phyloP scores from a whole-genome alignment of 2,888 invertebrate species.

The Pterobdella sp. region DNA sequence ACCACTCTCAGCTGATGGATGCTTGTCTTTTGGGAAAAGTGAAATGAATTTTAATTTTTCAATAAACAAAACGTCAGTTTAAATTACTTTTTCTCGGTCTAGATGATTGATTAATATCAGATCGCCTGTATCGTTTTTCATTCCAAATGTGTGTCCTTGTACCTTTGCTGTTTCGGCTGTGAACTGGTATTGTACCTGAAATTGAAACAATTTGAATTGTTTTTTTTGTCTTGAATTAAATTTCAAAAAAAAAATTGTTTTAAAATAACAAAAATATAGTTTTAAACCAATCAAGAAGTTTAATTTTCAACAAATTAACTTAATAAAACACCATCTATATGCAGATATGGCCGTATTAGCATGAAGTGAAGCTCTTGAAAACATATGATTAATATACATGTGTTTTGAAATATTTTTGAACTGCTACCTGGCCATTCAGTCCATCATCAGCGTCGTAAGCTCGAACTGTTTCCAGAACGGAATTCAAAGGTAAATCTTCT shows the following conservation, averaged over 20 bases:
- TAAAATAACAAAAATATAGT: neutral
- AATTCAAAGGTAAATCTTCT: conserved; percentile 19
- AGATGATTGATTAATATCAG: conserved; percentile 16
- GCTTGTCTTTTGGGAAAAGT: neutral
- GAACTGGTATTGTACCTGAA: conserved; percentile 27
- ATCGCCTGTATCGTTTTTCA: conserved; percentile 18
- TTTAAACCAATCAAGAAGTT: neutral
- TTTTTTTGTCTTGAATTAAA: neutral
- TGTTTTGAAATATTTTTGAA: no score
- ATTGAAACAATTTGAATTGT: neutral
- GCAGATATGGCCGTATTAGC: no score
- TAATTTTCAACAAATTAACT: neutral
- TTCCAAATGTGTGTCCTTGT: conserved; percentile 3
- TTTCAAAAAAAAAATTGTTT: neutral
- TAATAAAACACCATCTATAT: no score
- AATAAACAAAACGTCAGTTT: conserved; percentile 12
- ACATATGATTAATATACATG: no score
- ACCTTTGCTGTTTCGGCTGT: conserved; percentile 11
- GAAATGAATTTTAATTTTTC: neutral
- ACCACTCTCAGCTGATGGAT: conserved; percentile 33
- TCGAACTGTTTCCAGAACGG: conserved; percentile 14
- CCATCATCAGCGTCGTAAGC: conserved; percentile 27
- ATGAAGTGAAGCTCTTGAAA: no score
- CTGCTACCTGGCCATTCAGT: conserved; percentile 27
- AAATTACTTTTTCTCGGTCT: conserved; percentile 24